Evolutionary conservation across 92 coral and sea anemone species (phyloP).

Genomic region (Phymanthus crucifer): DNA sequence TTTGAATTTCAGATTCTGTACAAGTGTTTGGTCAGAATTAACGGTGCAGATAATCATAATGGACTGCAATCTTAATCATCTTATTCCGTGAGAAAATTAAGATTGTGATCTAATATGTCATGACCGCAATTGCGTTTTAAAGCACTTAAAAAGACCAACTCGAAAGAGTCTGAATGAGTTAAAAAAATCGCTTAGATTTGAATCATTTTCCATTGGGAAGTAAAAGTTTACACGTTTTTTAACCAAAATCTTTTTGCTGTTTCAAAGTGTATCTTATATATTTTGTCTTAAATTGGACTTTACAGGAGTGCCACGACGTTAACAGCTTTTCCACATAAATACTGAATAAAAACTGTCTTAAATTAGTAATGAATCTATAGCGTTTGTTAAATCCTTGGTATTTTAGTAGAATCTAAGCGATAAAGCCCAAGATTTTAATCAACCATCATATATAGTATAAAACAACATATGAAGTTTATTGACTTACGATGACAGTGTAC

Average conservation of each 20-base stretch:
- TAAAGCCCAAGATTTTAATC: not conserved
- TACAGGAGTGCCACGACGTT: not conserved
- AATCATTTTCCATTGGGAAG: not conserved
- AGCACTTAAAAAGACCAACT: conserved; percentile 1
- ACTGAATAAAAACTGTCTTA: not conserved
- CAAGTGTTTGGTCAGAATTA: too few species aligned
- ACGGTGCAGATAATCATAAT: too few species aligned
- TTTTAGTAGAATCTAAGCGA: not conserved
- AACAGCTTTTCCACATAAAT: not conserved
- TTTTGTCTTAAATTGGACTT: too few species aligned
- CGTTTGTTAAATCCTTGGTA: not conserved
- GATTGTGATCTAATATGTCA: too few species aligned
- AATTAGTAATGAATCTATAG: not conserved
- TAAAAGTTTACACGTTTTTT: not conserved
- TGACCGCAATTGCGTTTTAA: not conserved
- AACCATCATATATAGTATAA: not conserved
- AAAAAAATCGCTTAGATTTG: too few species aligned
- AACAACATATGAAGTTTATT: not conserved
- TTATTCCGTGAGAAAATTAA: too few species aligned
- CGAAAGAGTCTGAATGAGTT: not conserved
- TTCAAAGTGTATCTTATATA: not conserved
- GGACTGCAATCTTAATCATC: not conserved
- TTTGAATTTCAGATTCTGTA: too few species aligned
- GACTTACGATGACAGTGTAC: conserved; percentile 61
- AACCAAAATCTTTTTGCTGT: not conserved